Percentiles rank a stretch among this genome's conserved stretches.
These are phyloP conservation scores for Halcyon leucocephala DNA, from an alignment of 2,797 vertebrate species.

Conservation along the genomic window DNA sequence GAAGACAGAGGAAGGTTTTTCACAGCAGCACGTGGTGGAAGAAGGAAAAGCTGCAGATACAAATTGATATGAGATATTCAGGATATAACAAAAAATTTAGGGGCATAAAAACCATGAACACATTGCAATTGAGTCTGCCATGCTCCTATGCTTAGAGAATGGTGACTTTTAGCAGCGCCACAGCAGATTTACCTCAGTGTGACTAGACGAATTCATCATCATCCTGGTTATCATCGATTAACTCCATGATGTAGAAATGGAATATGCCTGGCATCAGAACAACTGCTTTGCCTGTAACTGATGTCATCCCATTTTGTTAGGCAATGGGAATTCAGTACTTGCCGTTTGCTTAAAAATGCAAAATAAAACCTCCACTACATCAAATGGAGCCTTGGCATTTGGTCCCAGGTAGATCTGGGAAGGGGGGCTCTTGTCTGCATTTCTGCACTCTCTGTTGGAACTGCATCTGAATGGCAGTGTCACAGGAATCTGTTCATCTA, in stretches of 20 bases:
- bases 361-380: background rate
- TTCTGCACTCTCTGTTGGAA: background rate
- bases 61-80: background rate
- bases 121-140: background rate
- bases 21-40: background rate
- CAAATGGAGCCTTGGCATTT: background rate
- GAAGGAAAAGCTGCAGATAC: background rate
- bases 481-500: background rate
- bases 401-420: background rate
- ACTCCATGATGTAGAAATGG: background rate
- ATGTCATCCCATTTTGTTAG: background rate
- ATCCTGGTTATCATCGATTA: background rate
- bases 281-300: background rate
- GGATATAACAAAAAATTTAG: background rate
- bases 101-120: background rate
- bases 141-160: background rate
- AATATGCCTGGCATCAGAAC: background rate
- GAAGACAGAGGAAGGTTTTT: background rate
- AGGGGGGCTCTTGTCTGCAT: background rate
- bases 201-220: background rate
- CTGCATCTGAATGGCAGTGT: background rate
- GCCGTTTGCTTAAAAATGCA: background rate
- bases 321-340: background rate
- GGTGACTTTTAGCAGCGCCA: background rate
- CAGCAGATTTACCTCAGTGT: fast-evolving